Evolutionary conservation across 2,113 vertebrate genomes (phyloP), one percentile per base, ranked within the genome.

Genomic region (Athene noctua): DNA sequence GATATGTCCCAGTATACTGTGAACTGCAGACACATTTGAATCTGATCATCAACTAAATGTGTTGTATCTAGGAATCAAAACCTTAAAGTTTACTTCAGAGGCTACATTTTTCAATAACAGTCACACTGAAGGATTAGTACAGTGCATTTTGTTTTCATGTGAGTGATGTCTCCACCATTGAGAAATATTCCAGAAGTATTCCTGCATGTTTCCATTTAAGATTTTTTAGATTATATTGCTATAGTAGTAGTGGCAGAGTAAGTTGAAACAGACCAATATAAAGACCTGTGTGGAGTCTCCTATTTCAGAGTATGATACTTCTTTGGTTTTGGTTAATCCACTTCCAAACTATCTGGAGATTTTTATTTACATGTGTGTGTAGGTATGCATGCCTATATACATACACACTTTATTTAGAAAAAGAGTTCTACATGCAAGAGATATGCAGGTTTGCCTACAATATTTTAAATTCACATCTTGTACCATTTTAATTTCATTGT

Each of bases 41-140:
- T 94, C 75, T 90, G 32, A 29, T 86, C 27, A 65, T 54, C 21
- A 49, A 74, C 13, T 40, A 61, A 65, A 46, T 72, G 26, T 65
- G 52, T 66, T 84, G 20, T 32, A 70, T 68, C 20, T 92, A 73
- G 17, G 29, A 89, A 93, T 78, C 59, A 84, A 88, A 90, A 88
- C 55, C 40, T 44, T 52, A 34, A 74, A 86, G 15, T 77, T 88
- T 38, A 38, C 57, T 86, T 77, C 62, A 92, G 38, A 70, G 27
- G 29, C 55, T 96, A 51, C 29, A 84, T 83, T 96, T 97, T 95
- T 83, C n/a, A 89, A 71, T 57, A 62, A 26, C 58, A 88, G 62
- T 72, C 40, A 84, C 44, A 51, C 10, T 36, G 42, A 84, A 81
- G 13, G 36, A 58, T 83, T 79, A 72, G 27, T 86, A 52, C 46